Base-by-base conservation (phyloP, 2,888 invertebrate genomes). In the Tetanocera ferruginea region DNA sequence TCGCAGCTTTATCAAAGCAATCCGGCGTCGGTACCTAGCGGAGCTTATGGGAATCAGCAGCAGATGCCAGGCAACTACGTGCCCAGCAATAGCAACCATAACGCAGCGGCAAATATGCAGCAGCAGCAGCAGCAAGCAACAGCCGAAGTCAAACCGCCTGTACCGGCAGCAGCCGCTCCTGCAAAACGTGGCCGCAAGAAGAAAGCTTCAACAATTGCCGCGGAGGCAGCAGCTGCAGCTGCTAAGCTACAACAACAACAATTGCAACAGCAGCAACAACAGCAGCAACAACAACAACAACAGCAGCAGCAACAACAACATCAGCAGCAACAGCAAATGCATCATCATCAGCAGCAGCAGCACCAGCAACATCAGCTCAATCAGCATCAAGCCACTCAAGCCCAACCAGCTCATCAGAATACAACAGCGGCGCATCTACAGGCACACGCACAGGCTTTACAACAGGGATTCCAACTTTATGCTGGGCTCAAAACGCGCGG, bases 401-500 rank as follows among this genome's bases (percentile, higher is more conserved):
- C 73, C 5, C 80, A 79, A 28, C 79, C 82, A 1, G 81, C 83
- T 5, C 90, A 77, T 81, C 89, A 52, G 88, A 90, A 82, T 49
- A 80, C 85, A 0, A 51, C 69, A 34, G 83, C 85, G 3, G 82
- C 84, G 51, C 87, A 87, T 75, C 71, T 86, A 55, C 87, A 87
- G 23, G 85, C 87, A 8, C 88, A 88, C 76, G 87, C 88, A 17
- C 84, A 88, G 78, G 87, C 86, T 9, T 83, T 87, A 78, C 87
- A 88, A 80, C 89, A 88, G 85, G 92, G 92, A 82, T 93, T 93
- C 86, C 93, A 93, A 82, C 91, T 93, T 17, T 93, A 93, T 83
- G 91, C 92, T 1, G 92, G 92, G 6, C 85, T 92, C 19, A 92
- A 92, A 81, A 90, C 89, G 0, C 86, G 88, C 4, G 87, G 87